Evolutionary conservation across 1,140 invertebrate genomes (phyloP), one percentile per base, ranked within the genome.

Genomic region (Diorhabda sublineata): DNA sequence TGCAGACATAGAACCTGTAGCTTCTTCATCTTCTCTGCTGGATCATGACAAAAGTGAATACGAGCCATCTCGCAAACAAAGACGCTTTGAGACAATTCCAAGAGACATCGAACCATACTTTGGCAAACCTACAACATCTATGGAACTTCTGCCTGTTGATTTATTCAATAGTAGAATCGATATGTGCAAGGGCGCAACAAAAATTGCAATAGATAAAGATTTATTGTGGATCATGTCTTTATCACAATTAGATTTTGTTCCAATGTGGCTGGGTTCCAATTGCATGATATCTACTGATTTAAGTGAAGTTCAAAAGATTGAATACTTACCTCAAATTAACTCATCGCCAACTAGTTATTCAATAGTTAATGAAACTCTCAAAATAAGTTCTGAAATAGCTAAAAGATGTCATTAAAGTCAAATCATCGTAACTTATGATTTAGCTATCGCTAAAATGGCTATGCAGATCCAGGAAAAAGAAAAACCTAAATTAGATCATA

Each of bases 201-300:
- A 69, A 61, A 66, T 72, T 68, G 78, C 75, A 66, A 73, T 56
- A 61, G 69, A 74, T 71, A 78, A 77, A 71, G 77, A 79, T 76
- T 67, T 75, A 64, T 47, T 78, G 44, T 80, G 75, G 78, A 71
- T 67, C 41, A 75, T 80, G 52, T 79, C 74, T 8, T 75, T 78
- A 68, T 76, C 73, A 64, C 42, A 42, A 75, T 69, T 76, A 8
- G 62, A 72, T 76, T 73, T 59, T 41, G 64, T 73, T 73, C 73
- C 75, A n/a, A 78, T 79, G 77, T 81, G 75, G 77, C 69, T 77
- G 61, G 79, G 76, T 68, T 80, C 70, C 58, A 79, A 80, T 70
- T 74, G 71, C 59, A 73, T 60, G 66, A 76, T 73, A 5, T 70
- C 44, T 5, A 63, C 58, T 57, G 76, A 77, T 58, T 44, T 75